Conservation (phyloP, 1,140 invertebrate species). For the Cyclargus thomasi region DNA sequence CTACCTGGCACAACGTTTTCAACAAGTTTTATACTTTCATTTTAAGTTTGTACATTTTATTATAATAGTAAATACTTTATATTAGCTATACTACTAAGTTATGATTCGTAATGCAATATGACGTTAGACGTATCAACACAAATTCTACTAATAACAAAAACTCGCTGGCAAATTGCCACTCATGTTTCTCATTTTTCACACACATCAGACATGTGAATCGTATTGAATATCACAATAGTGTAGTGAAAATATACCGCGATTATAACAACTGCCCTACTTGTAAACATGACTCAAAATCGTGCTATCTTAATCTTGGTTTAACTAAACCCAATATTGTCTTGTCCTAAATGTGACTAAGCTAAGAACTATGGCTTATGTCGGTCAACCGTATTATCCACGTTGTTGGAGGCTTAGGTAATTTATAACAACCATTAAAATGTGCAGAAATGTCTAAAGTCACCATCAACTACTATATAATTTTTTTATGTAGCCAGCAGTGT, state of each 20-base stretch:
- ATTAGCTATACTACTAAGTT: background rate
- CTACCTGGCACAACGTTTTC: too few species aligned
- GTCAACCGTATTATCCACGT: background rate
- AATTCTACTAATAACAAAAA: background rate
- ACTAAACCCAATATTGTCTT: background rate
- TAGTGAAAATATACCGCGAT: background rate
- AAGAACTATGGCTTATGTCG: background rate
- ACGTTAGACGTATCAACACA: background rate
- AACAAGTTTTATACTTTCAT: too few species aligned
- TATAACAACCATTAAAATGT: too few species aligned
- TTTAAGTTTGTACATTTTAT: too few species aligned
- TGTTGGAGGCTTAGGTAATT: background rate
- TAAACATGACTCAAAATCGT: background rate
- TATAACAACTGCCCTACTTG: background rate
- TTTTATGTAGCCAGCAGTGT: too few species aligned
- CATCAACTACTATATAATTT: too few species aligned
- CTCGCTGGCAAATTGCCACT: background rate
- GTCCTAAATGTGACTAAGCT: background rate
- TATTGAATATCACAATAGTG: background rate
- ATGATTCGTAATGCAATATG: background rate
- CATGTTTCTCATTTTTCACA: background rate
- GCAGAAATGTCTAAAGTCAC: too few species aligned
- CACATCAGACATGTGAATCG: background rate
- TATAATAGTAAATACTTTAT: too few species aligned
- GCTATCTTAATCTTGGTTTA: background rate